phyloP scores from a whole-genome alignment of 2,113 vertebrate species.

The Chionodraco myersi region DNA sequence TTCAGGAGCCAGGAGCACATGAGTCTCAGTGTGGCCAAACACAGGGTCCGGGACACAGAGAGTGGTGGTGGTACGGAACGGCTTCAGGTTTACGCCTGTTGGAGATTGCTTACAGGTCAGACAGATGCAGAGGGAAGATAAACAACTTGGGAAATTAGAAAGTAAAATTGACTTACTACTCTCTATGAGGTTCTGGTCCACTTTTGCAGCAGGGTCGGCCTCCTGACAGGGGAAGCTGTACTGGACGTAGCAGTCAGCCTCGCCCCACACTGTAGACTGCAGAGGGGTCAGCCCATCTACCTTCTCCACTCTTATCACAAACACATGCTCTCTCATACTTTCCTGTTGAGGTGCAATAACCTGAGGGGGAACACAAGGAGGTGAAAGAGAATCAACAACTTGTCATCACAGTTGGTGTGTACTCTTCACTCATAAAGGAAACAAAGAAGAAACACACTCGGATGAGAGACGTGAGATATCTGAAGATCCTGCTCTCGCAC shows the following conservation, averaged over 20 bases:
- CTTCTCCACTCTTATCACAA: slow-evolving; percentile 88
- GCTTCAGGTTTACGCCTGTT: slow-evolving; percentile 86
- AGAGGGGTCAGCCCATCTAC: slow-evolving; percentile 89
- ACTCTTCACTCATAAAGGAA: background rate
- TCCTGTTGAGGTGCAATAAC: slow-evolving; percentile 51
- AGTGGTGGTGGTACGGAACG: slow-evolving; percentile 89
- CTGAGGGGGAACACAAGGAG: slow-evolving; percentile 61
- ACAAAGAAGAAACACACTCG: background rate
- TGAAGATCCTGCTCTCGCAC: too few species aligned
- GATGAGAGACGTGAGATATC: too few species aligned
- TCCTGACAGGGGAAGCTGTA: slow-evolving; percentile 91
- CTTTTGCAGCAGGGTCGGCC: slow-evolving; percentile 39
- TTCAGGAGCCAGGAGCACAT: slow-evolving; percentile 87
- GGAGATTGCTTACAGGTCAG: slow-evolving; percentile 1
- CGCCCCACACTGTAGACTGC: slow-evolving; percentile 96
- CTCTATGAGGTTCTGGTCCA: slow-evolving; percentile 72
- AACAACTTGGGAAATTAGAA: background rate
- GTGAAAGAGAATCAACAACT: background rate
- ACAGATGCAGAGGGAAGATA: background rate
- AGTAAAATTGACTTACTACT: slow-evolving; percentile 76
- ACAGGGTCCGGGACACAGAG: slow-evolving; percentile 92
- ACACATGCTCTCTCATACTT: slow-evolving; percentile 87
- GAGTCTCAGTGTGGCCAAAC: slow-evolving; percentile 89
- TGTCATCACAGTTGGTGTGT: background rate
- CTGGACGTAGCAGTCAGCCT: slow-evolving; percentile 95